Evolutionary conservation across 2,888 invertebrate genomes (phyloP), one percentile per base, ranked within the genome.

Genomic region (Sphaerophoria rueppellii): DNA sequence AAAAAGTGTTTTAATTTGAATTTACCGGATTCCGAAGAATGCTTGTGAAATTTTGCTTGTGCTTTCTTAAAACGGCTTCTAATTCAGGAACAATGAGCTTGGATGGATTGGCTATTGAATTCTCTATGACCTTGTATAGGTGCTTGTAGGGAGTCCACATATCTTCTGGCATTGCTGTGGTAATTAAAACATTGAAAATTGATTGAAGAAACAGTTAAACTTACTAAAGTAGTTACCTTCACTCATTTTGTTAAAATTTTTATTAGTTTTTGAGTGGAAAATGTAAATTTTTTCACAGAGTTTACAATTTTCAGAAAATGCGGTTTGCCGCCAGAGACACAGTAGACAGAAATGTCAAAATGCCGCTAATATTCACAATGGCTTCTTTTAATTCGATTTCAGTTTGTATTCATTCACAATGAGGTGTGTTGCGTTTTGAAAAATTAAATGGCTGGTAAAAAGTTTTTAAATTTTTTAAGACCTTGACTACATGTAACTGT

Each of bases 61-160:
- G 96, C 89, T 95, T 94, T 73, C 95, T 93, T 24, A 98, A 92
- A 11, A 94, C 93, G 61, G 95, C 93, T 91, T 98, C 97, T 88
- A 98, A 94, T 6, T 90, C 90, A 0, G 90, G 75, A 24, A 89
- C 86, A 81, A 95, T 94, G 24, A 94, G 93, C 89, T 94, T 94
- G 4, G 93, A 93, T 40, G 94, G 93, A 67, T 94, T 93, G 6
- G 94, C 93, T 43, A 96, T 92, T 88, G 95, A 94, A 74, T 94
- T 93, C 89, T 95, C 95, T 52, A 96, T 94, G 61, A 95, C 93
- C 37, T 93, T 93, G 83, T 95, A 94, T 50, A 97, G 91, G 89
- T 96, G 95, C 89, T 96, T 96, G 91, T 95, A 96, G 0, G 96
- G 96, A 61, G 96, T 95, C 97, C 97, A 97, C 93, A 96, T 93